These are phyloP conservation scores for Trinorchestia longiramus DNA, from an alignment of 1,140 invertebrate genomes.

Conservation along the genomic window DNA sequence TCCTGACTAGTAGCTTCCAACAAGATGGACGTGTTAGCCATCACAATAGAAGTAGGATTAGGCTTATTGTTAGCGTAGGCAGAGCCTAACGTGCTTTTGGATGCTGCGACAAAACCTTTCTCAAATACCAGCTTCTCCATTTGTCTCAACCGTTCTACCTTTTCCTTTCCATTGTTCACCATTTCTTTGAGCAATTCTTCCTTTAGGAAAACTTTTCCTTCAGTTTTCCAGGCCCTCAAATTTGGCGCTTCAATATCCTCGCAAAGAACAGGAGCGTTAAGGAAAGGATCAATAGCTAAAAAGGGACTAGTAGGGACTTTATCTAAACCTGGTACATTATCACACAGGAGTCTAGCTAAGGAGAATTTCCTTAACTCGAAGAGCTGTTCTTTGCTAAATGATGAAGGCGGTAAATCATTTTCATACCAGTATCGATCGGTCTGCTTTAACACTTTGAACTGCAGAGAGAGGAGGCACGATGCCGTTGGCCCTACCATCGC, in stretches of 20 bases:
- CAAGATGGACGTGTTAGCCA: constrained; percentile 74
- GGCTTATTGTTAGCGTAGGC: constrained; percentile 73
- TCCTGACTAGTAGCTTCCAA: constrained; percentile 82
- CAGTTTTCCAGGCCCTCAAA: constrained; percentile 63
- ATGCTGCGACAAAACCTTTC: constrained; percentile 70
- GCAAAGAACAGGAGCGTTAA: constrained; percentile 71
- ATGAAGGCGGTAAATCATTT: constrained; percentile 75
- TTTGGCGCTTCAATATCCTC: constrained; percentile 57
- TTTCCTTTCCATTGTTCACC: constrained; percentile 64
- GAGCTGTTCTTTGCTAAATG: constrained; percentile 83
- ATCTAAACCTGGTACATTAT: constrained; percentile 79
- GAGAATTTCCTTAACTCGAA: constrained; percentile 85
- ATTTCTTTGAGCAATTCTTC: constrained; percentile 64
- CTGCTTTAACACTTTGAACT: constrained; percentile 83
- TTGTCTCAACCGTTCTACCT: constrained; percentile 62
- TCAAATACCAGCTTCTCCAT: constrained; percentile 66
- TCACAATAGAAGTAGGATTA: constrained; percentile 72
- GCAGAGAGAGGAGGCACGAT: constrained; percentile 86
- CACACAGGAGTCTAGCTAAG: constrained; percentile 88
- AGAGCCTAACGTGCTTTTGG: constrained; percentile 71
- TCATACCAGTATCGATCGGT: constrained; percentile 93
- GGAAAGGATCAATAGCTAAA: constrained; percentile 84
- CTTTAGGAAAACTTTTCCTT: constrained; percentile 62
- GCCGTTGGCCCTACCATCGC: constrained; percentile 86
- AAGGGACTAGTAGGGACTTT: constrained; percentile 74